Base-by-base conservation (phyloP, 53 echinoderm and acorn worm genomes). In the Zoroaster sp. region DNA sequence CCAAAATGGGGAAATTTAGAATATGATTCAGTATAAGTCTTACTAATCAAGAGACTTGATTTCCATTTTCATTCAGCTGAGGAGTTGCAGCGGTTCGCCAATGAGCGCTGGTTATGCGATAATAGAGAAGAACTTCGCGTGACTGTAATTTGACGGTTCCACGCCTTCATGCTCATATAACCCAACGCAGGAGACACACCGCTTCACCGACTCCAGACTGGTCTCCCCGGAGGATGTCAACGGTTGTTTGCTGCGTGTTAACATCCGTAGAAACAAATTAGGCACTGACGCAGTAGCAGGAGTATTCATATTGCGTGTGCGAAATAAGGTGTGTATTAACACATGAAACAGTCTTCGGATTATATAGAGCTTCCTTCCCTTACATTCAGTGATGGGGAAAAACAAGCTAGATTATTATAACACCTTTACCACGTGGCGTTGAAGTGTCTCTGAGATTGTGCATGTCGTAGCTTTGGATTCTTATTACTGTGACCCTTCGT, bases 81-180 rank as follows among this genome's bases (percentile, higher is more conserved):
- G n/a, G n/a, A n/a, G n/a, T n/a, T n/a, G n/a, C n/a, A n/a, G n/a
- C n/a, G n/a, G n/a, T n/a, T n/a, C n/a, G n/a, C n/a, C n/a, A n/a
- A n/a, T n/a, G 55, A 59, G 11, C 23, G 30, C 63, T 25, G 30
- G 21, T 59, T 59, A 28, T 59, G 63, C 21, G 63, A 25, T 59
- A 28, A 10, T 25, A 23, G 39, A 65, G 65, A 15, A 59, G 38
- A 35, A 13, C 21, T 40, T 80, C 80, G 80, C 80, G 80, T 80
- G 80, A 80, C 80, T 63, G 65, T 80, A 80, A 80, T 80, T 80
- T 80, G 80, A 80, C 80, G 80, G 80, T 80, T 80, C 80, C 63
- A 80, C 80, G 80, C 80, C 80, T 80, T 80, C 80, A 30, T 59
- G 40, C 36, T 23, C 80, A 38, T 59, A 65, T 59, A 80, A 63